Base-by-base conservation (phyloP, 2,888 invertebrate species). In the Diaphora mendica region DNA sequence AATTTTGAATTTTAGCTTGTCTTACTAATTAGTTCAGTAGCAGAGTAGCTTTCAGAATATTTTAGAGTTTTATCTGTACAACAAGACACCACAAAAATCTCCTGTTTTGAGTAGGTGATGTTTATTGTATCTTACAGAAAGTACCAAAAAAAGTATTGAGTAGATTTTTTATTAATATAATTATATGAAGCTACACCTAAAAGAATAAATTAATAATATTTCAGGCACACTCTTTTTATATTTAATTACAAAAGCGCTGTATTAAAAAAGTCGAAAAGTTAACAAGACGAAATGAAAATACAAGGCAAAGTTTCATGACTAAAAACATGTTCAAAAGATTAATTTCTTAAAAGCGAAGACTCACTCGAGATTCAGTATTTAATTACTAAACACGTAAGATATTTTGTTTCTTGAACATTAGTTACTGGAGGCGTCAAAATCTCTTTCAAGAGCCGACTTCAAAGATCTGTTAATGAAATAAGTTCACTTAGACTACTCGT, bases 391-490 rank as follows among this genome's bases (percentile, higher is more conserved):
- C 78, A 76, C 72, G 79, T 79, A 73, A 79, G 74, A 77, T 81
- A 78, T 55, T 84, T 78, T 75, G 79, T 82, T 76, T 80, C 80
- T 76, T 66, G 67, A 73, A 71, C 81, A 79, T 20, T 23, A 48
- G 30, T 80, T 81, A 73, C 78, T 70, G 68, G 59, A 51, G 74
- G 79, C 77, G 74, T 76, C 70, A 75, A 80, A 83, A 64, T 79
- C 68, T 51, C 72, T 74, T 73, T 70, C 72, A 70, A 35, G 64
- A 68, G 76, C 55, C 33, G 68, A 70, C 78, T 75, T 83, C 84
- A 81, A 85, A 83, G 80, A 71, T 77, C 74, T 77, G 75, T 76
- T 80, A 83, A 85, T 84, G 84, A 84, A 85, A 85, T 85, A 82
- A 85, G 79, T 85, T 85, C 77, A 72, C n/a, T n/a, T n/a, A n/a